These are phyloP conservation scores for Cynocephalus volans DNA, from an alignment of 2,113 vertebrate genomes.

Conservation along the genomic window DNA sequence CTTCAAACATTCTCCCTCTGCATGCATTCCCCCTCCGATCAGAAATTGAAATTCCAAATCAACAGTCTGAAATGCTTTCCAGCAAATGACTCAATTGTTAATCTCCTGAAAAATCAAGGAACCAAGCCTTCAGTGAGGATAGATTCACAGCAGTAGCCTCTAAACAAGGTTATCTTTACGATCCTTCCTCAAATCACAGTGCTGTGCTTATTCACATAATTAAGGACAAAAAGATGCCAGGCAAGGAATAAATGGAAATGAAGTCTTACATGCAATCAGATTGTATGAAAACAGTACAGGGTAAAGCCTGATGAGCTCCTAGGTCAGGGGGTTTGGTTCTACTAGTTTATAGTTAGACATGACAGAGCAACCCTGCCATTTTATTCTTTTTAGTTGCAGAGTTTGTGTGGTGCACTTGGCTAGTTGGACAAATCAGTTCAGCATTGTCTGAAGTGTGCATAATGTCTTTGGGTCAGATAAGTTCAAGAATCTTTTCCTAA, in stretches of 20 bases:
- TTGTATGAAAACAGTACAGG: too few relatives aligned
- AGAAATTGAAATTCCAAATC: constrained; percentile 53
- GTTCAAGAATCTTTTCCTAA: not conserved
- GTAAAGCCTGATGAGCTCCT: not conserved
- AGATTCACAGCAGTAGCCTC: not conserved
- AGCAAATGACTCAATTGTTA: constrained; percentile 35
- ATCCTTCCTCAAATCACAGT: not conserved
- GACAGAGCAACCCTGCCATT: not conserved
- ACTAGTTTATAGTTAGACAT: not conserved
- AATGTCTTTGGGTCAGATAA: not conserved
- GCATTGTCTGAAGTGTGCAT: not conserved
- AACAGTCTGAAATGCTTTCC: not conserved
- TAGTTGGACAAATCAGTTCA: not conserved
- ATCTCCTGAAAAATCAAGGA: constrained; percentile 45
- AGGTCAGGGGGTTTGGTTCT: not conserved
- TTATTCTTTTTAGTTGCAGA: not conserved
- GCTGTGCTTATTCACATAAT: not conserved
- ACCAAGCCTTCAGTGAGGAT: not conserved
- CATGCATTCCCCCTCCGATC: not conserved
- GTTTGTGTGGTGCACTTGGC: not conserved
- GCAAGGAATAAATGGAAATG: not conserved
- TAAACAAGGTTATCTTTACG: not conserved
- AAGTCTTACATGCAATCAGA: not conserved
- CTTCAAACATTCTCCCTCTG: not conserved
- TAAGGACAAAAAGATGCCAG: not conserved